Evolutionary conservation across 2,113 vertebrate genomes (phyloP).

Genomic region (Phaetusa simplex): DNA sequence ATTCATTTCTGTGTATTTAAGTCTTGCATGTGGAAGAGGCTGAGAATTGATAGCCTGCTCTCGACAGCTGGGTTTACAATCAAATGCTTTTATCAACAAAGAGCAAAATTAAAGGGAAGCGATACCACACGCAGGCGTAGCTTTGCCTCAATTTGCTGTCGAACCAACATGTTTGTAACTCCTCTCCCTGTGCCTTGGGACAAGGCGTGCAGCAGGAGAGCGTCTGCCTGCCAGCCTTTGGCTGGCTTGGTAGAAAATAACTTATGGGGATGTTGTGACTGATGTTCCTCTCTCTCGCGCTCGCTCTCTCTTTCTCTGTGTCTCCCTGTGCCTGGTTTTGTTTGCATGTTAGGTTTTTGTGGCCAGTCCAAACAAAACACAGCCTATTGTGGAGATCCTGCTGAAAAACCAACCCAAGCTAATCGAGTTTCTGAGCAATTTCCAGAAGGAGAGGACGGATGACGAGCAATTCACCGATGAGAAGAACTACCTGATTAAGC

Average conservation of each 20-base stretch:
- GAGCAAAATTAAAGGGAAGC: background rate
- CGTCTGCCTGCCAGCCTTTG: background rate
- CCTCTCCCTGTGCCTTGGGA: background rate
- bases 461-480: slow-evolving; percentile 97
- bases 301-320: background rate
- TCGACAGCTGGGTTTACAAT: background rate
- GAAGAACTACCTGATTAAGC: slow-evolving; percentile 98
- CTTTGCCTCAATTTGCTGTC: background rate
- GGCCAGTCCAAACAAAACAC: slow-evolving; percentile 96
- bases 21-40: background rate
- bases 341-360: slow-evolving; percentile 88
- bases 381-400: slow-evolving; percentile 95
- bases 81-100: background rate
- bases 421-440: slow-evolving; percentile 95
- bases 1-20: background rate
- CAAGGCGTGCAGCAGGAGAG: background rate
- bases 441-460: slow-evolving; percentile 93
- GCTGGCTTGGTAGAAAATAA: background rate
- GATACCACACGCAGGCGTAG: fast-evolving
- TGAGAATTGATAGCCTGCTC: background rate
- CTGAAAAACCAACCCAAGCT: slow-evolving; percentile 97
- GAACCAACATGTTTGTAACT: background rate
- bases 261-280: background rate
- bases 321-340: background rate
- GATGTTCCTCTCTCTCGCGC: background rate